Evolutionary conservation across 2,888 invertebrate genomes (phyloP).

Genomic region (Marronus borbonicus): DNA sequence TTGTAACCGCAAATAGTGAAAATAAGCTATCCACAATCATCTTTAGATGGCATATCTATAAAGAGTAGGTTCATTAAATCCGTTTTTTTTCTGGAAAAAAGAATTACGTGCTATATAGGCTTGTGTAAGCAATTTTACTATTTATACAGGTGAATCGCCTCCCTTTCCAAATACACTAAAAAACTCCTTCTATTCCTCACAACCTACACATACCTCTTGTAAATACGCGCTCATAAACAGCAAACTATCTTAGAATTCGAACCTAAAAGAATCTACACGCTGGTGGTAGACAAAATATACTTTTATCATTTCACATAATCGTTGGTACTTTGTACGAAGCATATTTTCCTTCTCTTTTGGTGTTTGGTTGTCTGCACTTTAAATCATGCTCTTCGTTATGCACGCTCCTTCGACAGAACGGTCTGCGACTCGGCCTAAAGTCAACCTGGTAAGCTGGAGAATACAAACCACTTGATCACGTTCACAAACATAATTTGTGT

Average conservation of each 20-base stretch:
- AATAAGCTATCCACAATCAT: too few species aligned
- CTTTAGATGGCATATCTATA: too few species aligned
- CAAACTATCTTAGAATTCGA: slow-evolving; percentile 11
- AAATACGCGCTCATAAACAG: slow-evolving; percentile 7
- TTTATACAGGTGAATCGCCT: slow-evolving; percentile 27
- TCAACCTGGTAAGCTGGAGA: slow-evolving; percentile 34
- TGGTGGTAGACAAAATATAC: not conserved
- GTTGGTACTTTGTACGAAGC: slow-evolving; percentile 11
- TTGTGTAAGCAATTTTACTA: not conserved
- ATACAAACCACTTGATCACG: slow-evolving; percentile 50
- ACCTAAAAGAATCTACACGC: not conserved
- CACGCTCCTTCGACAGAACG: slow-evolving; percentile 17
- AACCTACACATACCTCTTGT: not conserved
- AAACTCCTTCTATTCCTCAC: not conserved
- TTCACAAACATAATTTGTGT: slow-evolving; percentile 50
- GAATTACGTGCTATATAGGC: too few species aligned
- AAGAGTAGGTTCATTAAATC: too few species aligned
- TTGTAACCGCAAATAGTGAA: too few species aligned
- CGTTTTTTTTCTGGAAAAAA: too few species aligned
- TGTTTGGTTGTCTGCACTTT: not conserved
- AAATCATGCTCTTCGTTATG: slow-evolving; percentile 24
- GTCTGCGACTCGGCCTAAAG: slow-evolving; percentile 26
- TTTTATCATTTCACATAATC: slow-evolving; percentile 15
- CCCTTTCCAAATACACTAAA: slow-evolving; percentile 11
- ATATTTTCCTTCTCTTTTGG: not conserved